A percentile compares a stretch with the other conserved stretches of the same genome.
Evolutionary conservation across 2,113 vertebrate species (phyloP).

Genomic region (Ranitomeya variabilis): DNA sequence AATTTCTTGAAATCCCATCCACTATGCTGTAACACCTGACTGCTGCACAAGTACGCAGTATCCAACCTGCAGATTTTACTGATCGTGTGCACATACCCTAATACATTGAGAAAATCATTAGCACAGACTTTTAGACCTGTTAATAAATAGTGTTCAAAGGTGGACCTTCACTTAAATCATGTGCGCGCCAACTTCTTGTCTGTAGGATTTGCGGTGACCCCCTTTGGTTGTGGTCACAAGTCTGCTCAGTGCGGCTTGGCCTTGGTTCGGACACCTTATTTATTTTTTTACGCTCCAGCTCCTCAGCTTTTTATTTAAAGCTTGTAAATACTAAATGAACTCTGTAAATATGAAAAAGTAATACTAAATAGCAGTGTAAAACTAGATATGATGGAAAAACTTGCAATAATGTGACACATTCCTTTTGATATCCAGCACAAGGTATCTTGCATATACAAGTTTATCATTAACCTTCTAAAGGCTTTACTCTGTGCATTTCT

Average conservation of each 20-base stretch:
- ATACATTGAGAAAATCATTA: too few relatives aligned
- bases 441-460: background rate
- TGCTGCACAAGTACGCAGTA: too few relatives aligned
- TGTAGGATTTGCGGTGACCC: background rate
- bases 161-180: too few relatives aligned
- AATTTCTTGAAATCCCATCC: too few relatives aligned
- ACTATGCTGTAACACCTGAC: too few relatives aligned
- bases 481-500: background rate
- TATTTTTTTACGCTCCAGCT: background rate
- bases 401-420: background rate
- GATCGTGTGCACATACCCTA: too few relatives aligned
- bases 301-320: background rate
- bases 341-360: background rate
- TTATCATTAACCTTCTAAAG: background rate
- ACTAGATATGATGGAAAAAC: background rate
- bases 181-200: background rate
- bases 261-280: background rate
- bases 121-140: too few relatives aligned
- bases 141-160: too few relatives aligned
- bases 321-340: background rate
- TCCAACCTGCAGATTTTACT: too few relatives aligned
- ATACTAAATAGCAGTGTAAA: background rate
- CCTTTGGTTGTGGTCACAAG: background rate
- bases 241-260: background rate
- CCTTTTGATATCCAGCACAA: background rate